Evolutionary conservation across 2,113 vertebrate species (phyloP), one percentile per base, ranked within the genome.

Genomic region (Melozone crissalis): DNA sequence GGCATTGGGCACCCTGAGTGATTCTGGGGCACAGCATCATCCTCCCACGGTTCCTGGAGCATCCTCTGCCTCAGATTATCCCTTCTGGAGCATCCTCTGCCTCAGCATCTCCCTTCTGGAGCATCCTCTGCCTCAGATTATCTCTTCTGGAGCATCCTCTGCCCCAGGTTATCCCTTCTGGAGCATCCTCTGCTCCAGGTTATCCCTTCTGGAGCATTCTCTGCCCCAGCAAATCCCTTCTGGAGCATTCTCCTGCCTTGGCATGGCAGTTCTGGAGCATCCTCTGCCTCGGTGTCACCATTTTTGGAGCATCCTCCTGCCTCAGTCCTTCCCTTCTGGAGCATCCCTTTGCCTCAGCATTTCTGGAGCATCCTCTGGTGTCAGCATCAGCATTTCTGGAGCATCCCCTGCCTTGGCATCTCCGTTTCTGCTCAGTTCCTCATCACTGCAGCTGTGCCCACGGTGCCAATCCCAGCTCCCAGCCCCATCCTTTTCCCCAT

Each of bases 401-500:
- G 54, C 41, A 46, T 26, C 49, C 41, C 44, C 30, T 52, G 26
- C 16, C 65, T 71, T 28, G 1, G 28, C 19, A n/a, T 21, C 68
- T 24, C 7, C 0, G 0, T 28, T 63, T 54, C 49, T 4, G 4
- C 35, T 23, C 57, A 10, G 46, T 49, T 20, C 31, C 35, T 39
- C 44, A 11, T 12, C 1, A 0, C 79, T 68, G 31, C 71, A 65
- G 58, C 30, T 61, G 54, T 61, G 47, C 69, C 61, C 65, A 5
- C 1, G 1, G 71, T 44, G 67, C 37, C 55, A 23, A 2, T 30
- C 18, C 43, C 69, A 67, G 62, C 41, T 84, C 51, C 78, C 35
- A 33, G n/a, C 43, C 74, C 37, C 68, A 55, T 62, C 47, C 59
- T 26, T 41, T 16, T 5, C 27, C 20, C 11, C 16, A 58, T 11